Percentiles rank a stretch among this genome's conserved stretches.
Conservation (phyloP, 2,888 invertebrate species). For the Trichogramma dendrolimi region DNA sequence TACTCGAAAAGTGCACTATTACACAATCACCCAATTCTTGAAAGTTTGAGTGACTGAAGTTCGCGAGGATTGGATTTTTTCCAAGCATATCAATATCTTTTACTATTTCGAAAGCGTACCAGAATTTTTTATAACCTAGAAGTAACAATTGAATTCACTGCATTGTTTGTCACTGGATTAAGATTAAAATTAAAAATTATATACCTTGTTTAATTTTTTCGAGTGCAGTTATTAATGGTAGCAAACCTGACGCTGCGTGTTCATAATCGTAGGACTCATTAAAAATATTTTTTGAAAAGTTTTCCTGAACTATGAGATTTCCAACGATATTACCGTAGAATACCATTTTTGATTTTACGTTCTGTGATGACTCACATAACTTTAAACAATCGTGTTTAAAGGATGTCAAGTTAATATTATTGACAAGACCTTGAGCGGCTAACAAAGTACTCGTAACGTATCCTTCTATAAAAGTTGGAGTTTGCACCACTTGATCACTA, state of each 20-base stretch:
- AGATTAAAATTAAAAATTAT: no score
- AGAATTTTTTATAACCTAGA: no score
- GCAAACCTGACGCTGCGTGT: no score
- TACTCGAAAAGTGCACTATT: slow-evolving; percentile 6
- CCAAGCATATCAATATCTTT: no score
- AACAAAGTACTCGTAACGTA: slow-evolving; percentile 31
- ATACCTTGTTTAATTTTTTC: no score
- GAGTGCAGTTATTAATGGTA: no score
- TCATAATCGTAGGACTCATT: no score
- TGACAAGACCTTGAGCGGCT: slow-evolving; percentile 34
- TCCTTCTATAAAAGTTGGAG: slow-evolving; percentile 43
- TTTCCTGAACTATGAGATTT: slow-evolving; percentile 33
- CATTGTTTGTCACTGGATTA: no score
- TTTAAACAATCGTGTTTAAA: slow-evolving; percentile 34
- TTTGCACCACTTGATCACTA: slow-evolving; percentile 48
- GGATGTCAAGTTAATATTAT: slow-evolving; percentile 36
- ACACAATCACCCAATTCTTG: slow-evolving; percentile 24
- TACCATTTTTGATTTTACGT: slow-evolving; percentile 31
- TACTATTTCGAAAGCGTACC: no score
- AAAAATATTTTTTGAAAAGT: slow-evolving; percentile 15
- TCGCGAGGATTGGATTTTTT: no score
- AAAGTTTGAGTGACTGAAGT: background rate
- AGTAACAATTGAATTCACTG: no score
- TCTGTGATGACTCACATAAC: slow-evolving; percentile 31
- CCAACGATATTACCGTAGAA: slow-evolving; percentile 35